Percentiles rank a stretch among this genome's conserved stretches.
Evolutionary conservation across 2,888 invertebrate genomes (phyloP).

Genomic region (Exephanes ischioxanthus): DNA sequence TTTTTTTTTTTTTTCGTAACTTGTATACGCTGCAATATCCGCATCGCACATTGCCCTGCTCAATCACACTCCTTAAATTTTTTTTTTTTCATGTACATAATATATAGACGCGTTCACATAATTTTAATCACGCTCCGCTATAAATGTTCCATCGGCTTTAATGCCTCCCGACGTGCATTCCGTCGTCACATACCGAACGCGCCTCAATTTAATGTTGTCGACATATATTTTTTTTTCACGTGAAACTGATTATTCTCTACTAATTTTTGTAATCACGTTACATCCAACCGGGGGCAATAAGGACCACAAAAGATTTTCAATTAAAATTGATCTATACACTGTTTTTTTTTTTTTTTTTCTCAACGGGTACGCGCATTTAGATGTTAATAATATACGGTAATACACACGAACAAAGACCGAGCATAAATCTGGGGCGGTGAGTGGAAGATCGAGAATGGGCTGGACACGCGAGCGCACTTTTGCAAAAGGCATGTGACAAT

Average conservation of each 20-base stretch:
- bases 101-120: conserved; percentile 9
- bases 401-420: not conserved
- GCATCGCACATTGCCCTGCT: conserved; percentile 24
- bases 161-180: not conserved
- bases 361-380: not conserved
- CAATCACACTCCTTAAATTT: not conserved
- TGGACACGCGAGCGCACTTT: conserved; percentile 24
- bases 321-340: not conserved
- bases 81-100: not conserved
- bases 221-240: not conserved
- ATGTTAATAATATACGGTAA: not conserved
- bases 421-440: not conserved
- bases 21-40: conserved; percentile 11
- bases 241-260: conserved; percentile 6
- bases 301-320: not conserved
- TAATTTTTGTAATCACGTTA: not conserved
- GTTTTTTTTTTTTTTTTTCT: not conserved
- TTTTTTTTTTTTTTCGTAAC: conserved; percentile 20
- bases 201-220: not conserved
- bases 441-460: conserved; percentile 6
- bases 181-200: not conserved
- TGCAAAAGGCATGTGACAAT: conserved; percentile 8
- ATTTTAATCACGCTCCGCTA: conserved; percentile 2
- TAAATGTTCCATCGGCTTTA: not conserved
- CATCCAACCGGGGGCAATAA: not conserved